A percentile compares a stretch with the other conserved stretches of the same genome.
Conservation (phyloP, 2,797 vertebrate species). For the Varecia variegata region DNA sequence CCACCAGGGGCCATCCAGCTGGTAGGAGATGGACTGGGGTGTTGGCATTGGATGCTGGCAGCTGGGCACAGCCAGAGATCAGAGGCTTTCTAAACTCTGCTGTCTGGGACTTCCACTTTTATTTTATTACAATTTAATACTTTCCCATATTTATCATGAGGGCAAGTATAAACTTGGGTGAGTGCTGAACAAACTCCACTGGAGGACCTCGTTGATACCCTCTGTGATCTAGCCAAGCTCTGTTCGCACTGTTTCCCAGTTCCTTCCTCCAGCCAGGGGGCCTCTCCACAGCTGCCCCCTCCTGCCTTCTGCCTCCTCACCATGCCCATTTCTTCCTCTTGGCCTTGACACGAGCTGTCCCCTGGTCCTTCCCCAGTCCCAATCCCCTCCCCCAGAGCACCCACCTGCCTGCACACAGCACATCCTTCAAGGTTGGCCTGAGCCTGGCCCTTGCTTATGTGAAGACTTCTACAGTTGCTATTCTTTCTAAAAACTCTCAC, state of each 20-base stretch:
- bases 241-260: neutral
- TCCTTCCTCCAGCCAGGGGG: neutral
- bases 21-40: neutral
- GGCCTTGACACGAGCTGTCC: neutral
- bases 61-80: neutral
- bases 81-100: neutral
- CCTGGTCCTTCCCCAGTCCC: neutral
- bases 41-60: neutral
- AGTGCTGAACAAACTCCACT: neutral
- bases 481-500: neutral
- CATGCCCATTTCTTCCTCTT: neutral
- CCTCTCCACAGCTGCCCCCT: neutral
- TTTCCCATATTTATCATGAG: neutral
- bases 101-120: neutral
- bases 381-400: neutral
- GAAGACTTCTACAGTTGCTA: neutral
- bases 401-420: accelerated
- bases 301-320: accelerated
- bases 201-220: neutral
- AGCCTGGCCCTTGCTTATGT: neutral
- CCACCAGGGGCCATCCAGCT: neutral
- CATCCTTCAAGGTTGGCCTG: neutral
- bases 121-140: neutral
- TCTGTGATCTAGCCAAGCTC: neutral
- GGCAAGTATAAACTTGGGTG: neutral